Percentiles rank a stretch among this genome's conserved stretches.
phyloP scores from a whole-genome alignment of 2,113 vertebrate species.

The Corythornis cristatus region DNA sequence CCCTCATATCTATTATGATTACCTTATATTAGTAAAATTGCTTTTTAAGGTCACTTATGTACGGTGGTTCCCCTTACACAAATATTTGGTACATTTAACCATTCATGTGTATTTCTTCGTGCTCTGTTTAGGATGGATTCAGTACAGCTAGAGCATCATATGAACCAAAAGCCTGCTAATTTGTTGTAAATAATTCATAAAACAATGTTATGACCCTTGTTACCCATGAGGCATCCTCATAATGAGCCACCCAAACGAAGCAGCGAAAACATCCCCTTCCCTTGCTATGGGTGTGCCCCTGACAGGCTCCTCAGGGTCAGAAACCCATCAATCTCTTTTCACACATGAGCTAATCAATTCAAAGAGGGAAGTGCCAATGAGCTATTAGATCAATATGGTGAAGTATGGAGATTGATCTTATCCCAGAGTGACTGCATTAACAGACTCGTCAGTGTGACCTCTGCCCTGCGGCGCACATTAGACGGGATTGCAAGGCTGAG shows the following conservation, averaged over 20 bases:
- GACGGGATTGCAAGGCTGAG: conserved; percentile 76
- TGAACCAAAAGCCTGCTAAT: background rate
- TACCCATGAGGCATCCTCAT: background rate
- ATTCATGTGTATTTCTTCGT: background rate
- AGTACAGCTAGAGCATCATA: background rate
- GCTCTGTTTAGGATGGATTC: background rate
- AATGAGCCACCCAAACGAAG: conserved; percentile 13
- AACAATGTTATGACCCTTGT: background rate
- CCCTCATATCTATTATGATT: conserved; percentile 56
- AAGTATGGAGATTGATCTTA: conserved; percentile 90
- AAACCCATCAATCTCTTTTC: conserved; percentile 74
- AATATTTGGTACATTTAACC: conserved; percentile 8
- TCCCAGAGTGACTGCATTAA: conserved; percentile 88
- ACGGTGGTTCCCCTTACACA: background rate
- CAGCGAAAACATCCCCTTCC: background rate
- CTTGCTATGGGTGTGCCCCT: background rate
- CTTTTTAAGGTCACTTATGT: conserved; percentile 34
- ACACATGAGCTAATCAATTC: conserved; percentile 68
- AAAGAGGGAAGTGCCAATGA: conserved; percentile 75
- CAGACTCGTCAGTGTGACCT: conserved; percentile 84
- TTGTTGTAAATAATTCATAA: conserved; percentile 46
- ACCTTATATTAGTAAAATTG: conserved; percentile 53
- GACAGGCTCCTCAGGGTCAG: conserved; percentile 61
- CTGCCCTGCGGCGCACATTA: conserved; percentile 80
- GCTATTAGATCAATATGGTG: conserved; percentile 83